Base-by-base conservation (phyloP, 2,113 vertebrate species). In the Grammomys dolichurus region DNA sequence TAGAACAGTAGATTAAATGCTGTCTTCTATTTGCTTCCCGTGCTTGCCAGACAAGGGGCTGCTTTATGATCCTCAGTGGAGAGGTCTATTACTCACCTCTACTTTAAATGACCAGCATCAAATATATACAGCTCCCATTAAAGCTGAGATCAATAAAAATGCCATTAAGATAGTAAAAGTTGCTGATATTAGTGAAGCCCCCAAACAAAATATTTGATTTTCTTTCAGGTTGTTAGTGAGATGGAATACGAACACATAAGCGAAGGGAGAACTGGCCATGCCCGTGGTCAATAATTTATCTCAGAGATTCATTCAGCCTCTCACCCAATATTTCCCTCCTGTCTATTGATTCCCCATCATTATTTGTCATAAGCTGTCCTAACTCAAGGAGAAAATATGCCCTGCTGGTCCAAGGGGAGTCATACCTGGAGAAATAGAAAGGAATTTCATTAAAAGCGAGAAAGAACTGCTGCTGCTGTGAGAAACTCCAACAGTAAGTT, bases 171-270 rank as follows among this genome's bases (percentile, higher is more conserved):
- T 99, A 99, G 99, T 99, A 99, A 99, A 99, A 99, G 99, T 99
- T 98, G 99, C 99, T 99, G 99, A 99, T 99, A 99, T 99, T 99
- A 99, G 99, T 99, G 99, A 99, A 99, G 99, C 99, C 99, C 99
- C 99, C 99, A 99, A 99, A 99, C 99, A 99, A 99, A 99, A 99
- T 99, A 99, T 99, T 99, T 99, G 99, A 99, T 99, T 99, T 99
- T 99, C 99, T 98, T 98, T 99, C 98, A 98, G 98, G 98, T 99
- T 99, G 99, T 99, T 99, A 99, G 99, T 98, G 98, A 99, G 99
- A 98, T 98, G 98, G 98, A 98, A 98, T 99, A 98, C 94, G 98
- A 98, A 99, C 98, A 98, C 98, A 98, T 98, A 98, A 98, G 98
- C 98, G 98, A 98, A 98, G 98, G 98, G 98, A 98, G 98, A 98